Conservation (phyloP, 2,113 vertebrate genomes). For the Athene cunicularia region DNA sequence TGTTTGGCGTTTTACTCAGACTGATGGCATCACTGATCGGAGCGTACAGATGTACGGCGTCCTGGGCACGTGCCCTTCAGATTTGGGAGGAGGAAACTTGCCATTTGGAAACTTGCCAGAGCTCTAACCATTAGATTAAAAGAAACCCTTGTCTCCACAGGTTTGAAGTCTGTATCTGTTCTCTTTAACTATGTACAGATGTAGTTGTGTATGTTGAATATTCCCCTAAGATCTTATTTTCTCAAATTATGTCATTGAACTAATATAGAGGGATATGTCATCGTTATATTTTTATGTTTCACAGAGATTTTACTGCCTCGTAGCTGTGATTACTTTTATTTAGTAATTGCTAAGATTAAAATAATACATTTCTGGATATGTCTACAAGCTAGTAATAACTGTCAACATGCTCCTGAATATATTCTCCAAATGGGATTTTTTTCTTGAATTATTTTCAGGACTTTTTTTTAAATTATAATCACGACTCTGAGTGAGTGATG, state of each 20-base stretch:
- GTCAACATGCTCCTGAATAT: neutral
- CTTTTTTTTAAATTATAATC: neutral
- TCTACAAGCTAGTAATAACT: neutral
- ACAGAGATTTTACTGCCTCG: neutral
- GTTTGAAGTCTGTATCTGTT: neutral
- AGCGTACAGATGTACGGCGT: neutral
- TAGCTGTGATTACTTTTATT: constrained; percentile 19
- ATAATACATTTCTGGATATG: neutral
- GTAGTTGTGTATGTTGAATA: neutral
- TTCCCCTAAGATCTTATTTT: neutral
- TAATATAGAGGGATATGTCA: neutral
- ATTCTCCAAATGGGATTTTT: neutral
- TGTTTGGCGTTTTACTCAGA: neutral
- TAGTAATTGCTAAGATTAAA: constrained; percentile 11
- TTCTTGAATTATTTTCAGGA: neutral
- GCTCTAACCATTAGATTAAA: neutral
- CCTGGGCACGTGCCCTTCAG: neutral
- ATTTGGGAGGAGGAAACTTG: neutral
- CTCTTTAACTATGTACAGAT: neutral
- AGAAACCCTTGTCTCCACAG: neutral
- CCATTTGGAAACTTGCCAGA: neutral
- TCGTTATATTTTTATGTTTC: neutral
- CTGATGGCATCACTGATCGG: neutral
- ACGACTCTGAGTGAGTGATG: neutral
- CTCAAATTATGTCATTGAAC: neutral